Base-by-base conservation (phyloP, 2,797 vertebrate genomes). In the Microctenopoma steveboyesi region DNA sequence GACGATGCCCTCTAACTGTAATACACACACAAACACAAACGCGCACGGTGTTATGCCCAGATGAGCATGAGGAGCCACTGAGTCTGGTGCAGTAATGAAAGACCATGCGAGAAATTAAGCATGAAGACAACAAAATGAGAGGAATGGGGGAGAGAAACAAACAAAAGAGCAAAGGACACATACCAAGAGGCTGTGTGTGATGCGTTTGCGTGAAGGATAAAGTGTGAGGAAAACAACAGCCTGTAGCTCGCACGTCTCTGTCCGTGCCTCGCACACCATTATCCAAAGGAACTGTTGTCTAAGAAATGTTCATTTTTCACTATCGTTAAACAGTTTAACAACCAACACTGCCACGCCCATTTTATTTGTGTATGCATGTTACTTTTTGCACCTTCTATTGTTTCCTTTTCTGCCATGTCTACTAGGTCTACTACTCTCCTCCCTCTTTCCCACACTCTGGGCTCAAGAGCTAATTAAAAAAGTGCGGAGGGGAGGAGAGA, bases 51-150 rank as follows among this genome's bases (percentile, higher is more conserved):
- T 79, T 86, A 69, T 8, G 74, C 84, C 87, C 35, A 49, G 77
- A 83, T 86, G 81, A 89, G 58, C 79, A 53, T 1, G 11, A 74
- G 87, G 87, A 88, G 88, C 76, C 85, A 84, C 66, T 6, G 37
- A 77, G 82, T 86, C 83, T 87, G 75, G 81, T 74, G 89, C 74
- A 79, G 64, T 61, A 57, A 76, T 55, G 64, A 50, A 65, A 50
- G 61, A 74, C 42, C 7, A n/a, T 52, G 64, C 62, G 63, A 74
- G 67, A 87, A 81, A 87, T 78, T 69, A 72, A 33, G 69, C 70
- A 57, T 68, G 62, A 84, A 76, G 72, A 66, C 56, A 77, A 67
- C 43, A 45, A 22, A 18, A 13, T 37, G 11, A 28, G 64, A 63
- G 71, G 68, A 77, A 82, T 78, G 72, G 71, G 45, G 72, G 53